phyloP scores from a whole-genome alignment of 2,888 invertebrate genomes.

The Ganaspis brasiliensis region DNA sequence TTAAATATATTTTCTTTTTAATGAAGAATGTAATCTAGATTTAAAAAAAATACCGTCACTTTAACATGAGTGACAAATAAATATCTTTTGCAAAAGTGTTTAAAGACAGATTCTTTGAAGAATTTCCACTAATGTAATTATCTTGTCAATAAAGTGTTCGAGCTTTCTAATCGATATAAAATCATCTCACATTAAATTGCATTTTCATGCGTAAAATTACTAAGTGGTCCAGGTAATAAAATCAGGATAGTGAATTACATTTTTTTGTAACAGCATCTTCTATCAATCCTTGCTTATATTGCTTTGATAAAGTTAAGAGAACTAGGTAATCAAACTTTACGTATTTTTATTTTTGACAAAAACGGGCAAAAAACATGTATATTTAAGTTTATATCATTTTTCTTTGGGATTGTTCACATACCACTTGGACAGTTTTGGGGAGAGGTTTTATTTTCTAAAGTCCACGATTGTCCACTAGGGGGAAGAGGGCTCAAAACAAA shows the following conservation, averaged over 20 bases:
- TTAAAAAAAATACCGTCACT: neutral
- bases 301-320: conserved; percentile 26
- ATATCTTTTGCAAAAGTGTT: neutral
- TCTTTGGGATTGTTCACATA: no score
- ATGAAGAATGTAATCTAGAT: no score
- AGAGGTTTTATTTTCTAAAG: no score
- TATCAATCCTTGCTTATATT: neutral
- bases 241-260: neutral
- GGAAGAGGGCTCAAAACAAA: no score
- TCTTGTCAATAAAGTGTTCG: neutral
- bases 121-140: neutral
- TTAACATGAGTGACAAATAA: neutral
- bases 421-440: no score
- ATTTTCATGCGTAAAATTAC: neutral
- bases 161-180: neutral
- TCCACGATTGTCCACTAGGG: no score
- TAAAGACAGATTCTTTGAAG: neutral
- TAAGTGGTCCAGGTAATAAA: conserved; percentile 29
- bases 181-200: neutral
- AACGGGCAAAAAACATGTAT: neutral
- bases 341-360: neutral
- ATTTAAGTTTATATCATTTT: no score
- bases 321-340: conserved; percentile 7
- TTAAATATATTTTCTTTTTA: no score
- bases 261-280: neutral